Percentiles rank a stretch among this genome's conserved stretches.
Conservation (phyloP, 1,140 invertebrate species). For the Drosophila cardini region DNA sequence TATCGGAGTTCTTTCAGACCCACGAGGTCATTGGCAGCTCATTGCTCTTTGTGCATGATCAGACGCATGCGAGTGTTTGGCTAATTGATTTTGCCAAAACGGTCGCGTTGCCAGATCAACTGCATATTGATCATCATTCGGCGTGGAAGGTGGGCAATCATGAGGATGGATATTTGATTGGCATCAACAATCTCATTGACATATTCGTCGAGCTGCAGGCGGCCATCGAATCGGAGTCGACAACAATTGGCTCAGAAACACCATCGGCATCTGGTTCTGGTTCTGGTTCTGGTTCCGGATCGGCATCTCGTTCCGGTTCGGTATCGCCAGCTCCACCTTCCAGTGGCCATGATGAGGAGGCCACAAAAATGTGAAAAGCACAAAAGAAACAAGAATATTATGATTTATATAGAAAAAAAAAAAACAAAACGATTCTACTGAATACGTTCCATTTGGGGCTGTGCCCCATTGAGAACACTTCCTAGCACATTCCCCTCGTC, state of each 20-base stretch:
- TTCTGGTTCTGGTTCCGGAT: constrained; percentile 19
- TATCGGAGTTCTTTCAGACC: constrained; percentile 94
- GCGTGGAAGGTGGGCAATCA: constrained; percentile 98
- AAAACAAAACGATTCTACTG: constrained; percentile 39
- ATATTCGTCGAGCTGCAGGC: constrained; percentile 88
- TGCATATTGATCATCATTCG: constrained; percentile 91
- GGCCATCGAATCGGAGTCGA: constrained; percentile 42
- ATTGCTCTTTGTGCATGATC: constrained; percentile 97
- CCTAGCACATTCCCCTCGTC: constrained; percentile 45
- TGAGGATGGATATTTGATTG: constrained; percentile 98
- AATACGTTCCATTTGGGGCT: constrained; percentile 51
- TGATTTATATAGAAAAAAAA: constrained; percentile 19
- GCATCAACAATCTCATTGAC: constrained; percentile 96
- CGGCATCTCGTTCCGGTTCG: constrained; percentile 37
- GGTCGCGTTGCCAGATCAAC: constrained; percentile 90
- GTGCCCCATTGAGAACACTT: constrained; percentile 43
- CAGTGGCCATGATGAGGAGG: constrained; percentile 31
- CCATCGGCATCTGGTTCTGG: constrained; percentile 25
- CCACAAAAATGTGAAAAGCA: constrained; percentile 30
- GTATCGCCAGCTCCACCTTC: constrained; percentile 30
- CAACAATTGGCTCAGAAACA: constrained; percentile 22
- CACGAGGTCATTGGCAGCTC: constrained; percentile 99
- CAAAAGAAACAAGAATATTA: constrained; percentile 6
- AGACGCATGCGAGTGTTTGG: constrained; percentile 95
- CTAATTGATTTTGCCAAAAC: constrained; percentile 99